Evolutionary conservation across 2,113 vertebrate genomes (phyloP), one percentile per base, ranked within the genome.

Genomic region (Paratilapia polleni): DNA sequence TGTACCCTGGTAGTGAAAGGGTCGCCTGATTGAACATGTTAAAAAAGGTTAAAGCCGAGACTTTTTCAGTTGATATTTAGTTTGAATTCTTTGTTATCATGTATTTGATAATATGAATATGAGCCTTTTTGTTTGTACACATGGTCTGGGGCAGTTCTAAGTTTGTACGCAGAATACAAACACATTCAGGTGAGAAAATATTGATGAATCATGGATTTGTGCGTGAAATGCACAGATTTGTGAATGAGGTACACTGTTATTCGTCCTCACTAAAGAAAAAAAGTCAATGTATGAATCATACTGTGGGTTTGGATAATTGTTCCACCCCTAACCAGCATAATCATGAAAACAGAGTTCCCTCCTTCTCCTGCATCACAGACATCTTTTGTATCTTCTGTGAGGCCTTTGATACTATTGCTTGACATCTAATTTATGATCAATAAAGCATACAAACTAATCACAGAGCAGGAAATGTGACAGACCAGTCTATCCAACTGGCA

Each of bases 241-340:
- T n/a, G n/a, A n/a, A n/a, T n/a, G n/a, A n/a, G n/a, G n/a, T n/a
- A n/a, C n/a, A n/a, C n/a, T 41, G 9, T 41, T 41, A 3, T 11
- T 41, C 8, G 38, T 41, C 3, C 10, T 41, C 38, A 41, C 11
- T 13, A 47, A 47, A 47, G 43, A 47, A 47, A 43, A 43, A 34
- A 43, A 43, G 14, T 15, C 15, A 14, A 0, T 15, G 17, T 8
- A 13, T 20, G 43, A 43, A 20, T 24, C 15, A 52, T 28, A 52
- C 3, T 10, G 34, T 70, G 66, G 22, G 3, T 49, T 49, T 28
- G 74, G 41, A 4, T 58, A 19, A 5, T 0, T 4, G 26, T 22
- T 68, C 1, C 4, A 47, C 43, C 8, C 26, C 0, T 26, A 11
- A 6, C 43, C 1, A 0, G 63, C 49, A 0, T 28, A 5, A 70